Base-by-base conservation (phyloP, 2,888 invertebrate species). In the Arenicola marina region DNA sequence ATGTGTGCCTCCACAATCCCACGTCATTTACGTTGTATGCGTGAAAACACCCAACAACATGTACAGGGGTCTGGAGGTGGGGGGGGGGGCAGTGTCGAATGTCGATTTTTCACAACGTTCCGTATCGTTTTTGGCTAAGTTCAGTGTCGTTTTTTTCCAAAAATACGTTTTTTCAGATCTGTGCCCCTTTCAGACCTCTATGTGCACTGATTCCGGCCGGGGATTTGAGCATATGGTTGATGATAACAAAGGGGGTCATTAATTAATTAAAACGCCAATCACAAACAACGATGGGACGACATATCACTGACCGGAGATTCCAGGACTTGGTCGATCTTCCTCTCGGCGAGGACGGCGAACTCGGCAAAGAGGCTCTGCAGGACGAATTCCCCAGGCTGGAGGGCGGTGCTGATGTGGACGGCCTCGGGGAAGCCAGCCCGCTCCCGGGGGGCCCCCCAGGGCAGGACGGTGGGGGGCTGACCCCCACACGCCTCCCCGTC, bases 311-410 rank as follows among this genome's bases (percentile, higher is more conserved):
- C 69, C 24, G 61, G 56, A 21, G 55, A 92, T 88, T 71, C 66
- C 89, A 97, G 92, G 1, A 98, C 95, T 60, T 90, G 88, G 79
- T 96, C 95, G 85, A 99, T 95, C 85, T 98, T 98, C 80, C 92
- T 91, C 78, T 97, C 97, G 0, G 95, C 95, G 76, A 95, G 91
- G 1, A 91, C 87, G 0, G 96, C 95, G 78, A 98, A 97, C 84
- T 99, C 97, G 0, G 93, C 90, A 80, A 99, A 96, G 1, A 99
- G 87, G 51, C 93, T 91, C 65, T 95, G 88, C 90, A 98, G 95
- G 0, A 98, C 95, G 85, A 92, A 97, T 84, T 98, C 96, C 15
- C 98, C 98, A 18, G 83, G 81, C 59, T 78, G 80, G 33, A 73
- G 72, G 11, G 57, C 33, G 1, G 67, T 61, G 57, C 56, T 63